phyloP scores from a whole-genome alignment of 2,113 vertebrate species.

The Takifugu bimaculatus region DNA sequence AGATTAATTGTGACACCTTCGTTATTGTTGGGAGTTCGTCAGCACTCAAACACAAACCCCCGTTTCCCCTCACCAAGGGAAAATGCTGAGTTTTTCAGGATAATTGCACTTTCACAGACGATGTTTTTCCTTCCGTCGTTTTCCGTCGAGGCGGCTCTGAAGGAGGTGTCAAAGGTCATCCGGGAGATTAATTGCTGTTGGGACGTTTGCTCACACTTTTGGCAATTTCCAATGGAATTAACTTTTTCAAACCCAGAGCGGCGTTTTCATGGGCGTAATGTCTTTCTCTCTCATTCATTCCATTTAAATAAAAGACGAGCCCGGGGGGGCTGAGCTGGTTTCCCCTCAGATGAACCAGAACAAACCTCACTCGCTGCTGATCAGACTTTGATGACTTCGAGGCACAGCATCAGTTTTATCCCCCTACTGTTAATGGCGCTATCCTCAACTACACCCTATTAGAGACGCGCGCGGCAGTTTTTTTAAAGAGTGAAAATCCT shows the following conservation, averaged over 20 bases:
- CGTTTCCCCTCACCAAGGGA: neutral
- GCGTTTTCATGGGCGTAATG: slow-evolving; percentile 25
- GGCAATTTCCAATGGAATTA: slow-evolving; percentile 22
- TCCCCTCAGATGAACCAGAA: slow-evolving; percentile 47
- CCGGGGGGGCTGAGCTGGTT: slow-evolving; percentile 14
- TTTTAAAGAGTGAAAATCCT: slow-evolving; percentile 18
- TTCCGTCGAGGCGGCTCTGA: slow-evolving; percentile 2
- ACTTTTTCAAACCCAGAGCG: slow-evolving; percentile 12
- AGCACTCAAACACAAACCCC: neutral
- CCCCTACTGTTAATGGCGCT: slow-evolving; percentile 25
- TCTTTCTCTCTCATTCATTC: slow-evolving; percentile 28
- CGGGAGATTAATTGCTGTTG: slow-evolving; percentile 34
- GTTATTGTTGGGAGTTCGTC: neutral
- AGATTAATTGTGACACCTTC: slow-evolving; percentile 12
- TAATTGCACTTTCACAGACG: no score
- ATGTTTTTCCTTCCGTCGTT: slow-evolving; percentile 4
- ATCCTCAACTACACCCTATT: slow-evolving; percentile 34
- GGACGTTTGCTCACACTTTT: slow-evolving; percentile 18
- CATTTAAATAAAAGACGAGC: slow-evolving; percentile 28
- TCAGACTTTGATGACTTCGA: slow-evolving; percentile 36
- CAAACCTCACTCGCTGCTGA: slow-evolving; percentile 21
- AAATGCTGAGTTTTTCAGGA: neutral
- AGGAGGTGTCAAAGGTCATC: slow-evolving; percentile 19
- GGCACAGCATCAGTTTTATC: slow-evolving; percentile 29
- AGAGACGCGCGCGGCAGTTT: slow-evolving; percentile 10